Conservation (phyloP, 1,140 invertebrate species). For the Pseudomyrmex dendroicus region DNA sequence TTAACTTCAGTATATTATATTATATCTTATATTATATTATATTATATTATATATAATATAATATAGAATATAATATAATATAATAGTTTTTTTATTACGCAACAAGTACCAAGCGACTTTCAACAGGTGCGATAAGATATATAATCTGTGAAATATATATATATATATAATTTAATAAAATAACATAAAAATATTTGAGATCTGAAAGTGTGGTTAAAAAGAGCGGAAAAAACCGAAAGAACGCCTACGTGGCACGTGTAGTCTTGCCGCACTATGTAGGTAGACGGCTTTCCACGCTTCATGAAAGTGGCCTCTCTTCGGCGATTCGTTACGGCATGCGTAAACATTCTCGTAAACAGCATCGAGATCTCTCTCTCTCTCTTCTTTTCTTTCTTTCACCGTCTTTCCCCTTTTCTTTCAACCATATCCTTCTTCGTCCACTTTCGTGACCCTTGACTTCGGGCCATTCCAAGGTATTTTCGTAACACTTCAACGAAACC, state of each 20-base stretch:
- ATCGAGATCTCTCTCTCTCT: conserved; percentile 51
- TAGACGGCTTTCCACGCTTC: conserved; percentile 78
- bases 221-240: conserved; percentile 15
- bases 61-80: too few species aligned
- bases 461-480: conserved; percentile 6
- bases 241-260: conserved; percentile 12
- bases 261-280: conserved; percentile 73
- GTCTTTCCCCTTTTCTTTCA: background rate
- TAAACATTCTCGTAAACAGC: conserved; percentile 68
- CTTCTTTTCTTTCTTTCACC: background rate
- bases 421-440: conserved; percentile 25
- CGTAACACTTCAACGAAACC: conserved; percentile 18
- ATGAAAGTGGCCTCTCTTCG: conserved; percentile 77
- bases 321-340: conserved; percentile 71
- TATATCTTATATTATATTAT: too few species aligned
- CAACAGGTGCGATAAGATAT: too few species aligned
- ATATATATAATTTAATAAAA: too few species aligned
- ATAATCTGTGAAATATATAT: too few species aligned
- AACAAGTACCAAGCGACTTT: too few species aligned
- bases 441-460: conserved; percentile 22
- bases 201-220: too few species aligned
- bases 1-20: too few species aligned
- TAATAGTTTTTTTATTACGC: too few species aligned
- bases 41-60: too few species aligned
- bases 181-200: too few species aligned